Conservation (phyloP, 1,140 invertebrate genomes). For the Pogonognathellus flavescens region DNA sequence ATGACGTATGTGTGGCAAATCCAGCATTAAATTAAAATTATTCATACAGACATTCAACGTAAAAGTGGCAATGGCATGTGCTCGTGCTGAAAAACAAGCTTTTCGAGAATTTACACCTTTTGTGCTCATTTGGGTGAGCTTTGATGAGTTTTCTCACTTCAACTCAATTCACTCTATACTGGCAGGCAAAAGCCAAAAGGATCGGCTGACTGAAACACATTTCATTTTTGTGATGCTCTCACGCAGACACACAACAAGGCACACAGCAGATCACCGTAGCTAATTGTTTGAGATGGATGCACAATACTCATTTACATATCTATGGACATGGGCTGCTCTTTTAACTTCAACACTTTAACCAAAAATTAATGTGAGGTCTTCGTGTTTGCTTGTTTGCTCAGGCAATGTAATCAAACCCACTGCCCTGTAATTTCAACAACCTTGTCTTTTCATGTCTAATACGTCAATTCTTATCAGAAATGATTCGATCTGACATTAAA, state of each 20-base stretch:
- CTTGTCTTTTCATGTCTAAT: neutral
- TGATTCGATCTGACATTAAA: neutral
- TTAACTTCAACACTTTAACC: neutral
- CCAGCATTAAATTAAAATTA: constrained; percentile 41
- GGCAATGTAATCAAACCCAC: constrained; percentile 1
- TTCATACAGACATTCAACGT: constrained; percentile 14
- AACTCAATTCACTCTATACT: neutral
- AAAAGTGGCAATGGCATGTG: constrained; percentile 14
- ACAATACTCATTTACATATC: constrained; percentile 31
- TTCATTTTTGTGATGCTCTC: constrained; percentile 22
- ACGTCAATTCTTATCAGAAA: neutral
- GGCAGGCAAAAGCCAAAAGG: too few relatives aligned
- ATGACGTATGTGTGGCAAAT: constrained; percentile 39
- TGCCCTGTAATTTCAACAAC: neutral
- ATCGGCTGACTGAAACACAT: neutral
- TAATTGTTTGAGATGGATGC: constrained; percentile 29
- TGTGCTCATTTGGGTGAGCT: constrained; percentile 38
- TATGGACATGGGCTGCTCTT: neutral
- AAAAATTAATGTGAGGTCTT: constrained; percentile 37
- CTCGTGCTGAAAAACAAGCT: constrained; percentile 47
- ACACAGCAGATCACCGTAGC: constrained; percentile 1
- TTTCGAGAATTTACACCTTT: constrained; percentile 50
- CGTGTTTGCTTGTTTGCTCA: neutral
- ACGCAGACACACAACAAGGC: neutral
- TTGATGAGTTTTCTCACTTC: constrained; percentile 44